These are phyloP conservation scores for Battus philenor DNA, from an alignment of 1,140 invertebrate species.

Conservation along the genomic window DNA sequence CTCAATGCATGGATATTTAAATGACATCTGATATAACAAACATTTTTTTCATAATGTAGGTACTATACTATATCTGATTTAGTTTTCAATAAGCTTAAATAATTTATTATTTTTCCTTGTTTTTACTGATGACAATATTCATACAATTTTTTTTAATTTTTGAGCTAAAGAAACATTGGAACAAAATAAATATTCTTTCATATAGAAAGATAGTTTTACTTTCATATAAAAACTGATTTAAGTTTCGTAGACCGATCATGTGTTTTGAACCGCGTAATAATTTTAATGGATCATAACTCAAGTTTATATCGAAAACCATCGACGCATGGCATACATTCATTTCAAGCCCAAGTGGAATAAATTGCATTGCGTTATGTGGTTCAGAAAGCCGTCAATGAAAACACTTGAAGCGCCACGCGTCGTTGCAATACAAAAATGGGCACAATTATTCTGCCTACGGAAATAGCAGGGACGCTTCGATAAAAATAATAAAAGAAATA, in stretches of 20 bases:
- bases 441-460: slow-evolving; percentile 31
- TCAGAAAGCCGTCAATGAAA: slow-evolving; percentile 39
- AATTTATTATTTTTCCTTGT: too few species aligned
- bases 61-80: too few species aligned
- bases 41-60: too few species aligned
- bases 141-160: too few species aligned
- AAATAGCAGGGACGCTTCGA: slow-evolving; percentile 22
- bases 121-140: too few species aligned
- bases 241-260: too few species aligned
- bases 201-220: too few species aligned
- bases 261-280: too few species aligned
- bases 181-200: too few species aligned
- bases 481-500: slow-evolving; percentile 41
- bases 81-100: too few species aligned
- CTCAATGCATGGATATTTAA: slow-evolving; percentile 9
- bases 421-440: slow-evolving; percentile 22
- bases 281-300: not conserved
- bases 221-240: too few species aligned
- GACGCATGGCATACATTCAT: not conserved
- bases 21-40: not conserved
- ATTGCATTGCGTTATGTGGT: slow-evolving; percentile 20
- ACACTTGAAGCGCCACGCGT: slow-evolving; percentile 59
- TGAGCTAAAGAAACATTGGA: too few species aligned
- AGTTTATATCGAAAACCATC: not conserved
- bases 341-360: slow-evolving; percentile 10